A percentile compares a stretch with the other conserved stretches of the same genome.
Evolutionary conservation across 2,888 invertebrate genomes (phyloP).

Genomic region (Lasioglossum oenotherae): DNA sequence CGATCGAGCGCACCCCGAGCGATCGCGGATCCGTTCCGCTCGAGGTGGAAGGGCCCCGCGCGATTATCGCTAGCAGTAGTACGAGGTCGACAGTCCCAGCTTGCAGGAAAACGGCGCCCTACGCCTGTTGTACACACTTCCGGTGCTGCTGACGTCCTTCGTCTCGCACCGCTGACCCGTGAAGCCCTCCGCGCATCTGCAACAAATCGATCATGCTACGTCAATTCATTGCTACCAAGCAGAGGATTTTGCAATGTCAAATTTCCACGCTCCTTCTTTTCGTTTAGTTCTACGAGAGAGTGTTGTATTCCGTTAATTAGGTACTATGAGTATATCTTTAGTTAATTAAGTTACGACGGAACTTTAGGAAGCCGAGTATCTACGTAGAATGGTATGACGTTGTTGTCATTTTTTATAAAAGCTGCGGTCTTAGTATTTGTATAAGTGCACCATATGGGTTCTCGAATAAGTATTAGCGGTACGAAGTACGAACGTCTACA

Average conservation of each 20-base stretch:
- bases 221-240: background rate
- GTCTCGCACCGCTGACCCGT: conserved; percentile 92
- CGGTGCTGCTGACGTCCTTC: conserved; percentile 90
- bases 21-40: conserved; percentile 50
- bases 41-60: conserved; percentile 78
- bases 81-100: conserved; percentile 91
- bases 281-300: background rate
- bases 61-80: conserved; percentile 89
- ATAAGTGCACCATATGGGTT: too few species aligned
- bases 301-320: too few species aligned
- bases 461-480: too few species aligned
- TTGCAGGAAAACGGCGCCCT: conserved; percentile 90
- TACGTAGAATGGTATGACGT: too few species aligned
- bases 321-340: too few species aligned
- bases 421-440: too few species aligned
- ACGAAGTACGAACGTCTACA: too few species aligned
- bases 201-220: conserved; percentile 72
- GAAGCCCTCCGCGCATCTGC: conserved; percentile 92
- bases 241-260: background rate
- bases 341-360: too few species aligned
- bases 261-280: background rate
- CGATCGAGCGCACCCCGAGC: conserved; percentile 42
- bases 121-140: conserved; percentile 90
- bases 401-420: too few species aligned
- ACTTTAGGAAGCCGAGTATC: too few species aligned